phyloP scores from a whole-genome alignment of 92 coral and sea anemone genomes.

The Porites divaricata region DNA sequence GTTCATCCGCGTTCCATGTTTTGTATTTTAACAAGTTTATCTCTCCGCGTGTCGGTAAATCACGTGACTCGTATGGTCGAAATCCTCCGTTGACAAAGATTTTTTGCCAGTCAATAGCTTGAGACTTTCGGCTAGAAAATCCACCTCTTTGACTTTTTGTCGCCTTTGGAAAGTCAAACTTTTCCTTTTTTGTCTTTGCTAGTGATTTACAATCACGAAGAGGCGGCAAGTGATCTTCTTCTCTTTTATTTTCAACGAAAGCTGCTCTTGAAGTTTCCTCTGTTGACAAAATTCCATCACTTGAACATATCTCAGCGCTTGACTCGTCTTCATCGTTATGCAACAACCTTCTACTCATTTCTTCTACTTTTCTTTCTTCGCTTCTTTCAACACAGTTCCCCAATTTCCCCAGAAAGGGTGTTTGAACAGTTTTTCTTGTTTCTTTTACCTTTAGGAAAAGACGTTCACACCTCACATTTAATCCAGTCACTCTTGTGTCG shows the following conservation, averaged over 20 bases:
- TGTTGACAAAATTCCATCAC: neutral
- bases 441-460: neutral
- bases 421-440: neutral
- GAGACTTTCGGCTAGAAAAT: neutral
- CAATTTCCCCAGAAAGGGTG: neutral
- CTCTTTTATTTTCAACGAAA: neutral
- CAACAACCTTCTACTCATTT: neutral
- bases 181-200: neutral
- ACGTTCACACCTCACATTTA: conserved; percentile 1
- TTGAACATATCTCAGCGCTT: neutral
- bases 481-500: neutral
- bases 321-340: neutral
- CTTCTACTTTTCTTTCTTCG: neutral
- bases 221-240: neutral
- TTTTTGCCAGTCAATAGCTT: conserved; percentile 33
- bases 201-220: neutral
- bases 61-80: conserved; percentile 50
- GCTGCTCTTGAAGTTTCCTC: neutral
- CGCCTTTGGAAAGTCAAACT: neutral
- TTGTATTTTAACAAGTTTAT: conserved; percentile 39
- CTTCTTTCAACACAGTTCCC: neutral
- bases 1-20: conserved; percentile 48
- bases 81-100: conserved; percentile 44
- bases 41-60: conserved; percentile 57
- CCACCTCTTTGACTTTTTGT: conserved; percentile 3